Base-by-base conservation (phyloP, 2,888 invertebrate species). In the Temnothorax ravouxi region DNA sequence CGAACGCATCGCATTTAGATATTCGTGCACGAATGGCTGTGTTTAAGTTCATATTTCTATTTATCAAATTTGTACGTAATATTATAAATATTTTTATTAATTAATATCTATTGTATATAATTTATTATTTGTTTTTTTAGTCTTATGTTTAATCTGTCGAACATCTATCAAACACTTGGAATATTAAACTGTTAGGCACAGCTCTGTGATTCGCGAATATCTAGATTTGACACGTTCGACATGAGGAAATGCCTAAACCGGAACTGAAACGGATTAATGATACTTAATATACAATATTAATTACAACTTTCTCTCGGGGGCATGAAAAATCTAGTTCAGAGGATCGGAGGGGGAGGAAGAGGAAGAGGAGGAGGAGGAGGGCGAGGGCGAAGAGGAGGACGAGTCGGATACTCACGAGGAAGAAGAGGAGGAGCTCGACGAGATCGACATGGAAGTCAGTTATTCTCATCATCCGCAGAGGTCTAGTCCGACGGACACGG, bases 401-500 rank as follows among this genome's bases (percentile, higher is more conserved):
- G 94, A 94, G 74, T 94, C 94, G 0, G 95, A 94, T 85, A 94
- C 94, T 8, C 94, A 94, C 67, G 95, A 95, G 85, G 95, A 95
- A 56, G 95, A 95, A 81, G 95, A 95, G 82, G 95, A 95, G 87
- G 95, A 95, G 88, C 91, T 95, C 76, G 95, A 95, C 85, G 95
- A 95, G 89, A 94, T 94, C 79, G 95, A 95, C 84, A 95, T 95
- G 95, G 95, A 95, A 93, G 94, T 94, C 77, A 94, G 94, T 91
- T 95, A 93, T 34, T 90, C 94, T 38, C 94, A 94, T 91, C 94
- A 93, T 85, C 94, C 93, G 86, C 95, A 93, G 88, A 93, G 93
- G 91, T 93, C 94, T 52, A 94, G 94, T 88, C 95, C 94, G 62
- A 93, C 93, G 25, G 93, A 94, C 80, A 92, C 93, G 50, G 92